Conservation (phyloP, 2,797 vertebrate genomes). For the Cossypha dichroa region DNA sequence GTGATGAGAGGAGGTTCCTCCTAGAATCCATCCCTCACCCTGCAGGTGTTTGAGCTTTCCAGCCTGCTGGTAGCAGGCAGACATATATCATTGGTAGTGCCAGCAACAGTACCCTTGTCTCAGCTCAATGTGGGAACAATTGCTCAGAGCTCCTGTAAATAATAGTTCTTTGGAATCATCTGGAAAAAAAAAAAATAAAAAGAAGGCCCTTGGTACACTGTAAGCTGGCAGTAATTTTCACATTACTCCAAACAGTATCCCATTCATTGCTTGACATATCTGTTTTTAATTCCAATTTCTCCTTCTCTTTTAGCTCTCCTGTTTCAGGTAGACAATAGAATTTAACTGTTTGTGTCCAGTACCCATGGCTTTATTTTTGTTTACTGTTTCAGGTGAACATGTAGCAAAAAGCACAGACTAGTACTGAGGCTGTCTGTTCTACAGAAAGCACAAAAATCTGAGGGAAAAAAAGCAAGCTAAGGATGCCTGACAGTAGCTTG, state of each 20-base stretch:
- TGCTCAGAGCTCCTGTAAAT: not conserved
- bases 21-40: not conserved
- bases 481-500: not conserved
- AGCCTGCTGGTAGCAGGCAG: not conserved
- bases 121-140: not conserved
- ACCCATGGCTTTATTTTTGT: not conserved
- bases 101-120: not conserved
- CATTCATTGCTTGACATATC: not conserved
- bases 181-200: not conserved
- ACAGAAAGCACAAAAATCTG: not conserved
- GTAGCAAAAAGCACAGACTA: not conserved
- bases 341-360: constrained; percentile 11
- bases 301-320: not conserved
- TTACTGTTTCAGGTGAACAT: not conserved
- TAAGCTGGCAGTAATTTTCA: not conserved
- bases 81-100: not conserved
- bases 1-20: not conserved
- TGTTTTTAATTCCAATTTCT: not conserved
- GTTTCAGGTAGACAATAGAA: not conserved
- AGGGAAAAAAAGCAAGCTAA: not conserved
- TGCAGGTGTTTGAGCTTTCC: not conserved
- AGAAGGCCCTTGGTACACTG: not conserved
- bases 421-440: not conserved
- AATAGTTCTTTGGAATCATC: not conserved
- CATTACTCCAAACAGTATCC: not conserved